phyloP scores from a whole-genome alignment of 2,888 invertebrate species.

The Troilus luridus region DNA sequence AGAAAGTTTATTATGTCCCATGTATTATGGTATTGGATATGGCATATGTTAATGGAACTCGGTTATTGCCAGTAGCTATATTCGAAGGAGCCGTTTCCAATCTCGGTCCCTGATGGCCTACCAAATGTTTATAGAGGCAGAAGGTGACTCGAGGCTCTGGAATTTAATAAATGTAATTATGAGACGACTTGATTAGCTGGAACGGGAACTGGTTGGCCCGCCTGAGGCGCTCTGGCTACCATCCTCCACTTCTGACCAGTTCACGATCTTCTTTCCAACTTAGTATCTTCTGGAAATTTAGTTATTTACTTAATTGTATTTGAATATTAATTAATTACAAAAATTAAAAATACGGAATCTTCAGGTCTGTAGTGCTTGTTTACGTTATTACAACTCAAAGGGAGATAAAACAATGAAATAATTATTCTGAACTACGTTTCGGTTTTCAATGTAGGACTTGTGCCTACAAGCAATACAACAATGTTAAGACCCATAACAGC shows the following conservation, averaged over 20 bases:
- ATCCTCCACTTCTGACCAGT: not conserved
- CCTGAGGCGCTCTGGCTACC: not conserved
- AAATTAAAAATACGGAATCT: too few relatives aligned
- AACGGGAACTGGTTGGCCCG: not conserved
- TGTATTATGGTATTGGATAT: not conserved
- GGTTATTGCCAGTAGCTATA: not conserved
- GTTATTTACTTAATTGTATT: not conserved
- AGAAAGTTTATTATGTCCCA: not conserved
- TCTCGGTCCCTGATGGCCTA: not conserved
- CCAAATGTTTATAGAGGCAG: not conserved
- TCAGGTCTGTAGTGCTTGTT: too few relatives aligned
- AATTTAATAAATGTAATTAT: conserved; percentile 49
- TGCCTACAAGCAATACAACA: too few relatives aligned
- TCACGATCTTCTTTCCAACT: not conserved
- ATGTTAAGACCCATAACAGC: too few relatives aligned
- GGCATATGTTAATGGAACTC: not conserved
- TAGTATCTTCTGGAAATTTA: not conserved
- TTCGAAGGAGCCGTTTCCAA: not conserved
- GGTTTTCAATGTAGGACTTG: too few relatives aligned
- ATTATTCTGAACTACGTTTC: too few relatives aligned
- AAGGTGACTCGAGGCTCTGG: not conserved
- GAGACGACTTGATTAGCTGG: conserved; percentile 8
- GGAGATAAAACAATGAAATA: too few relatives aligned
- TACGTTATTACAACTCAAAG: too few relatives aligned
- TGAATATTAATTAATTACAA: not conserved